Evolutionary conservation across 2,888 invertebrate species (phyloP).

Genomic region (Cylloceria caligata): DNA sequence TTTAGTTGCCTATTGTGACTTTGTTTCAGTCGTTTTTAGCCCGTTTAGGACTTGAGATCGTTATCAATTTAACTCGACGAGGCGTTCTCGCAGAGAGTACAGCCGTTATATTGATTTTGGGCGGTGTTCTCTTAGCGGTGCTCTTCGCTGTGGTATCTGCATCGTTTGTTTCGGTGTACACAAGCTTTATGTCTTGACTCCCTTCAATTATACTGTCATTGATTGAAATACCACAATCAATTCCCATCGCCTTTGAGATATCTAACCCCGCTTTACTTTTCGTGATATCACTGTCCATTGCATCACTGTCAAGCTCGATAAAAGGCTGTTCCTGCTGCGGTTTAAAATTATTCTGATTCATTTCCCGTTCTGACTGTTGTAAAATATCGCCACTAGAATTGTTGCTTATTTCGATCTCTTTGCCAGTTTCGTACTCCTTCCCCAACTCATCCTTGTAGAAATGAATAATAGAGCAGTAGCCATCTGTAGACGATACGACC

Average conservation of each 20-base stretch:
- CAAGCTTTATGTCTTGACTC: constrained; percentile 87
- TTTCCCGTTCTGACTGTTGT: constrained; percentile 13
- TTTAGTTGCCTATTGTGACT: neutral
- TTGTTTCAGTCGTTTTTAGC: constrained; percentile 85
- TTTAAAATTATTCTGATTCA: neutral
- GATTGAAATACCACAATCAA: constrained; percentile 38
- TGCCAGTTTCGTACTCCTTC: constrained; percentile 84
- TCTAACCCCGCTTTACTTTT: constrained; percentile 50
- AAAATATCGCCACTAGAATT: constrained; percentile 9
- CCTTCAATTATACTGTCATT: constrained; percentile 79
- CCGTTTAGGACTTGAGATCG: constrained; percentile 92
- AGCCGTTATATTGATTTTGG: constrained; percentile 71
- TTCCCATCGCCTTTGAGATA: constrained; percentile 5
- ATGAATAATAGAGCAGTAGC: constrained; percentile 94
- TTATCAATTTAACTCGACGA: constrained; percentile 90
- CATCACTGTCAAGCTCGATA: constrained; percentile 76
- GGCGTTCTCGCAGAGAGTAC: constrained; percentile 86
- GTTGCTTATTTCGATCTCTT: constrained; percentile 73
- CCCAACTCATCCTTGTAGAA: constrained; percentile 92
- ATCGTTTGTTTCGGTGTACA: constrained; percentile 86
- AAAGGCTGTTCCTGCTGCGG: constrained; percentile 52
- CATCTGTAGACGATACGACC: constrained; percentile 94
- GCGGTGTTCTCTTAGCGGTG: constrained; percentile 72
- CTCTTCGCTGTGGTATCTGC: constrained; percentile 71
- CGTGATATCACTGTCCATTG: constrained; percentile 80